Conservation (phyloP, 2,113 vertebrate genomes). For the Cephalophus harveyi region DNA sequence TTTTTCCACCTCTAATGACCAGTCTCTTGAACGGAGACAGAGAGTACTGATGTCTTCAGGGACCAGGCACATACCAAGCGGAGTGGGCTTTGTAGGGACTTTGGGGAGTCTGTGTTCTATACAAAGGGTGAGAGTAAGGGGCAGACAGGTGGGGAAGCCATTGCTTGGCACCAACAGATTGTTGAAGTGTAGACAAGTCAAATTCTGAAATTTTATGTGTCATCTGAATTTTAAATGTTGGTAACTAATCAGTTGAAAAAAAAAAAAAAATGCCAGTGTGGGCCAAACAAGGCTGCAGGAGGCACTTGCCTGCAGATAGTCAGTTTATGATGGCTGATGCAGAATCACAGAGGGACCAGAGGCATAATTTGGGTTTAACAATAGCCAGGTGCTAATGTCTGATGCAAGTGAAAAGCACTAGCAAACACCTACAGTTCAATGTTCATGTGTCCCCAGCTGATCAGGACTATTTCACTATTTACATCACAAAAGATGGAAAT, state of each 20-base stretch:
- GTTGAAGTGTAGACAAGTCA: not conserved
- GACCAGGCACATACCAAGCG: not conserved
- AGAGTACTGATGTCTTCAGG: not conserved
- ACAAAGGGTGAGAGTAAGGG: not conserved
- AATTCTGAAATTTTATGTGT: conserved; percentile 15
- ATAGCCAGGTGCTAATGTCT: not conserved
- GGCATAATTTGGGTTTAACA: no score
- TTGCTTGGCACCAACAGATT: not conserved
- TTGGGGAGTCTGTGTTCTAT: not conserved
- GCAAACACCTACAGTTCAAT: not conserved
- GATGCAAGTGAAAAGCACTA: not conserved
- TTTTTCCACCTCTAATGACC: not conserved
- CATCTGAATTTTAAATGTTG: conserved; percentile 38
- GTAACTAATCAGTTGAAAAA: not conserved
- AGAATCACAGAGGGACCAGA: conserved; percentile 18
- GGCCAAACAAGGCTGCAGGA: not conserved
- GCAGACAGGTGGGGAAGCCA: not conserved
- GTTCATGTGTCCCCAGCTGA: not conserved
- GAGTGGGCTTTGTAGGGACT: not conserved
- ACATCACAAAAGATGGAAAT: not conserved
- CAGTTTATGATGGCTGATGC: not conserved
- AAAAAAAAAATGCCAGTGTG: not conserved
- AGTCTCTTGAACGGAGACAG: not conserved
- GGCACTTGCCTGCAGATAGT: not conserved
- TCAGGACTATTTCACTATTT: not conserved